Evolutionary conservation across 2,797 vertebrate genomes (phyloP), one percentile per base, ranked within the genome.

Genomic region (Pangasius krempfi): DNA sequence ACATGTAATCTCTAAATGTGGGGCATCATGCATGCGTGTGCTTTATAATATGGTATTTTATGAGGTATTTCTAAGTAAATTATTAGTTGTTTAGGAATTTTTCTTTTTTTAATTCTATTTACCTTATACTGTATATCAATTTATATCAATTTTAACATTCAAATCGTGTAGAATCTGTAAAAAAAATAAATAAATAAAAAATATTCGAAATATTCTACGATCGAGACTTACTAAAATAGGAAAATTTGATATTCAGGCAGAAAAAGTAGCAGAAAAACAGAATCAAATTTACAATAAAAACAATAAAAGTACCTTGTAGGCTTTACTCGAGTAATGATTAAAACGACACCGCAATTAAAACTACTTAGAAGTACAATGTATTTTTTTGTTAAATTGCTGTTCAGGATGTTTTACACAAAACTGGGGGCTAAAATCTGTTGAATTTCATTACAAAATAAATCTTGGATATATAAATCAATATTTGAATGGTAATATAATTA

Each of bases 1-100:
- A 66, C 58, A 79, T 86, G 78, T 86, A 50, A 33, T 50, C 8
- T 44, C 30, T 47, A 78, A 78, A 78, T 64, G 18, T 62, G n/a
- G 3, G 12, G 14, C 27, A 54, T 52, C n/a, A 30, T 78, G 14
- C 18, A 2, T 30, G 5, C 47, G 16, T 54, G 75, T 78, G 14
- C n/a, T 52, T 78, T 30, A 30, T 54, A 78, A 30, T 16, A n/a
- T 2, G 2, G 25, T 50, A n/a, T 78, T n/a, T 75, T 75, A 75
- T n/a, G n/a, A n/a, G n/a, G n/a, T n/a, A n/a, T n/a, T n/a, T n/a
- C n/a, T n/a, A n/a, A n/a, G 68, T 37, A 72, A 40, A 40, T 40
- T 7, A 72, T 7, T 72, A 72, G 16, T 70, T 70, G 30, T 58
- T 58, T 6, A 20, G 5, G 37, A 0, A 47, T 5, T 37, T 37